phyloP scores from a whole-genome alignment of 2,888 invertebrate species.

The Dusona sp. region DNA sequence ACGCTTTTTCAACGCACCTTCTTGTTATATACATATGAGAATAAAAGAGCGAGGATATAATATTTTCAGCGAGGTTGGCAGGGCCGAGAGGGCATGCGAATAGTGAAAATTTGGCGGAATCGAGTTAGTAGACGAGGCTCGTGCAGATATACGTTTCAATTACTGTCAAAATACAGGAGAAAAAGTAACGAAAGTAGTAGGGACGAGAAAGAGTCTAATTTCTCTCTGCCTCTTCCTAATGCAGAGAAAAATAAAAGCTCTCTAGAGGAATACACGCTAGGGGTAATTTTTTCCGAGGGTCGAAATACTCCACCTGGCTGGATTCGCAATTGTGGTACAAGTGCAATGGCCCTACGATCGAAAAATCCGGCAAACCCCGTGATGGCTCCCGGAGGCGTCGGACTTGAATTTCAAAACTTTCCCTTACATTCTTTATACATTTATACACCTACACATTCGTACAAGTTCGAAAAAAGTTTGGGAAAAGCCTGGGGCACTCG shows the following conservation, averaged over 20 bases:
- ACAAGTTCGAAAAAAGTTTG: constrained; percentile 24
- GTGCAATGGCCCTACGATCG: not conserved
- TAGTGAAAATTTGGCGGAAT: constrained; percentile 46
- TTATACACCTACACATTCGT: not conserved
- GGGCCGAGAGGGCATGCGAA: not conserved
- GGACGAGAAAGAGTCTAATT: not conserved
- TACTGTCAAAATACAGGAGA: constrained; percentile 47
- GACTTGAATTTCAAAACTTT: constrained; percentile 62
- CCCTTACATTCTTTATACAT: constrained; percentile 1
- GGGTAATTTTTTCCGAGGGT: constrained; percentile 6
- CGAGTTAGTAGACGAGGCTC: constrained; percentile 13
- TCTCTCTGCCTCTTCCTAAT: not conserved
- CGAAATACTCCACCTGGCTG: not conserved
- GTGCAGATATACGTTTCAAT: constrained; percentile 60
- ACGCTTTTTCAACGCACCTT: constrained; percentile 7
- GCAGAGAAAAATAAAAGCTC: constrained; percentile 18
- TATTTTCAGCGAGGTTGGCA: constrained; percentile 15
- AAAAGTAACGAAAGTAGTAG: not conserved
- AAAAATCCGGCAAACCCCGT: constrained; percentile 16
- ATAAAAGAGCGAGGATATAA: constrained; percentile 25
- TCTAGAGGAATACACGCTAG: not conserved
- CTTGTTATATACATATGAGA: constrained; percentile 7
- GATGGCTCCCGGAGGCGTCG: constrained; percentile 58
- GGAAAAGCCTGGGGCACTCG: constrained; percentile 7
- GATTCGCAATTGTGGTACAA: not conserved